Evolutionary conservation across 2,888 invertebrate species (phyloP), one percentile per base, ranked within the genome.

Genomic region (Zaprionus bogoriensis): DNA sequence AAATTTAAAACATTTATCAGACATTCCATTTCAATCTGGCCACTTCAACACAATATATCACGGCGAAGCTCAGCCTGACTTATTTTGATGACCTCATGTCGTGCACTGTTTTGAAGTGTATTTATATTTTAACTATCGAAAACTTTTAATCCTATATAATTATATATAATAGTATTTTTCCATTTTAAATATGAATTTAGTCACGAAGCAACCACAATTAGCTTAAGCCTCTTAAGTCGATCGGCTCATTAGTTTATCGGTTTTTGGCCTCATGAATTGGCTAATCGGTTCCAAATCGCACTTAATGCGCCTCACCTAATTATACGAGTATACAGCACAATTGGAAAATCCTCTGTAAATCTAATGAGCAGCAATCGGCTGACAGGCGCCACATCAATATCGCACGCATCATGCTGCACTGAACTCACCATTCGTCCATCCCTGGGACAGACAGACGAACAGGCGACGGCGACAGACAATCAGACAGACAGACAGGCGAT

Each of bases 321-420:
- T 84, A n/a, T n/a, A n/a, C n/a, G n/a, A n/a, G 84, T 87, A 86
- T 87, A 75, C 81, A 86, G 83, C 74, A 83, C 86, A 87, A 83
- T 83, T 65, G 86, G 83, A 82, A 78, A 82, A 82, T 87, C 80
- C 80, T 71, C 79, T 69, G 69, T 66, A 73, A 87, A 87, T 85
- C 74, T 76, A 85, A 85, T 85, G 82, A 85, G 85, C 86, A 77
- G 65, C 36, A 39, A 38, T 38, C 63, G 51, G 64, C 57, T n/a
- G n/a, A 38, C 22, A 32, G 53, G 5, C 14, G 22, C 20, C 59
- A 61, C 78, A 84, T 79, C 80, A 79, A 79, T 75, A 82, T 75
- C 69, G 62, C 63, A 44, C 17, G 30, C 54, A 47, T 6, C 32
- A 36, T 14, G n/a, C 10, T 10, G 27, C 32, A 51, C 27, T 41